phyloP scores from a whole-genome alignment of 2,888 invertebrate species.

The Microdon myrmicae region DNA sequence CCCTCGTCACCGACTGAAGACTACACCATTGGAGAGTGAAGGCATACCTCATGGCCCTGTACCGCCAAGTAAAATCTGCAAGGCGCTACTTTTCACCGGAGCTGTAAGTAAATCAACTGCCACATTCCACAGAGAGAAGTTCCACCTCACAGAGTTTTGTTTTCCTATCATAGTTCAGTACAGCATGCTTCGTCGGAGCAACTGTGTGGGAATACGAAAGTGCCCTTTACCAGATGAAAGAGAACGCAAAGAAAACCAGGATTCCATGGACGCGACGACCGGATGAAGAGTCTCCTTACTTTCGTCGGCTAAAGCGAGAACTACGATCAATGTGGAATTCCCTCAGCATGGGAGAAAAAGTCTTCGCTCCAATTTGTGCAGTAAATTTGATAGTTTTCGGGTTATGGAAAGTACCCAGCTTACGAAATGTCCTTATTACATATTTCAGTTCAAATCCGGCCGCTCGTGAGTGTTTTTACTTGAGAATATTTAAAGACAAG shows the following conservation, averaged over 20 bases:
- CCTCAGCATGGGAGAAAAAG: constrained; percentile 77
- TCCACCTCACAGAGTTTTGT: background rate
- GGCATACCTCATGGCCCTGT: constrained; percentile 54
- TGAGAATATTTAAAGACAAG: too few species aligned
- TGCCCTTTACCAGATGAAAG: constrained; percentile 59
- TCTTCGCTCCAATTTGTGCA: constrained; percentile 83
- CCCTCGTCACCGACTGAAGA: constrained; percentile 23
- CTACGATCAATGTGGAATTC: constrained; percentile 73
- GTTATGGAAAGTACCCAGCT: constrained; percentile 80
- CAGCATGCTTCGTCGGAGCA: constrained; percentile 78
- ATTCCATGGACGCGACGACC: constrained; percentile 57
- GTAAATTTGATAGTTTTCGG: constrained; percentile 82
- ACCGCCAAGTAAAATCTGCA: constrained; percentile 58
- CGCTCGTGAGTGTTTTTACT: constrained; percentile 72
- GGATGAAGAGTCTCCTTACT: constrained; percentile 53
- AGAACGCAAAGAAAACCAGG: constrained; percentile 67
- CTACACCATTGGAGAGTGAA: constrained; percentile 49
- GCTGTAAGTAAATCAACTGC: constrained; percentile 56
- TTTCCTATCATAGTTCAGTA: constrained; percentile 71
- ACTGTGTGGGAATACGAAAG: constrained; percentile 91
- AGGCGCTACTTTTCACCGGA: constrained; percentile 62
- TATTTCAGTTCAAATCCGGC: constrained; percentile 88
- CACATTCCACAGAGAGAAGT: background rate
- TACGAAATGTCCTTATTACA: constrained; percentile 79
- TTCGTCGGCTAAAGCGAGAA: constrained; percentile 58